Percentiles rank a stretch among this genome's conserved stretches.
Evolutionary conservation across 2,113 vertebrate genomes (phyloP).

Genomic region (Rissa tridactyla): DNA sequence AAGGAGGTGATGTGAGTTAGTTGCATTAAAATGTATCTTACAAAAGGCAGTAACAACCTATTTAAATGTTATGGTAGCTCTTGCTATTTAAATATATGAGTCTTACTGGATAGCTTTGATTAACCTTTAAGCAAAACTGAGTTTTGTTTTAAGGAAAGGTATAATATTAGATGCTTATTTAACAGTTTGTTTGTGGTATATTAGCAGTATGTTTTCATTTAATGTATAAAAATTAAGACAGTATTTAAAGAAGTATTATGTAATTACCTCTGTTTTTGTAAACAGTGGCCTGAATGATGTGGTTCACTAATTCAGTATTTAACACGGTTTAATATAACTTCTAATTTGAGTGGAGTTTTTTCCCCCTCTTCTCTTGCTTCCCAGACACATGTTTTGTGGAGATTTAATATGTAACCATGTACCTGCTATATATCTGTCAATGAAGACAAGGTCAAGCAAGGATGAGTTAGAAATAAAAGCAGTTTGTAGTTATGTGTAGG

Average conservation of each 20-base stretch:
- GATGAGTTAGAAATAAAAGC: neutral
- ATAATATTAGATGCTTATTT: neutral
- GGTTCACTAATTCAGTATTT: neutral
- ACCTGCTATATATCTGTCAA: neutral
- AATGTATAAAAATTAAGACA: neutral
- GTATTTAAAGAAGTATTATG: neutral
- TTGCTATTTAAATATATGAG: neutral
- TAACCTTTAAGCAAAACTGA: neutral
- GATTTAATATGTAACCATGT: neutral
- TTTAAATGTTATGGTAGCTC: neutral
- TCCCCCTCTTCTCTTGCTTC: neutral
- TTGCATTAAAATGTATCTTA: neutral
- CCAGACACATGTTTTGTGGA: neutral
- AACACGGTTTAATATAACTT: neutral
- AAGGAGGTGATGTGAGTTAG: neutral
- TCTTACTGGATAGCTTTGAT: neutral
- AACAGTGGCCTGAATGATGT: neutral
- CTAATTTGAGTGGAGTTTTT: neutral
- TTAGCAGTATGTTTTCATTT: neutral
- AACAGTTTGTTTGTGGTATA: neutral
- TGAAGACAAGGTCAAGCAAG: neutral
- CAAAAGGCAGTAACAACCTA: neutral
- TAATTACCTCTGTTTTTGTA: neutral
- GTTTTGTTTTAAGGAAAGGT: neutral
- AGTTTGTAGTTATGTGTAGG: neutral